Conservation (phyloP, 2,888 invertebrate genomes). For the Agriotes lineatus region DNA sequence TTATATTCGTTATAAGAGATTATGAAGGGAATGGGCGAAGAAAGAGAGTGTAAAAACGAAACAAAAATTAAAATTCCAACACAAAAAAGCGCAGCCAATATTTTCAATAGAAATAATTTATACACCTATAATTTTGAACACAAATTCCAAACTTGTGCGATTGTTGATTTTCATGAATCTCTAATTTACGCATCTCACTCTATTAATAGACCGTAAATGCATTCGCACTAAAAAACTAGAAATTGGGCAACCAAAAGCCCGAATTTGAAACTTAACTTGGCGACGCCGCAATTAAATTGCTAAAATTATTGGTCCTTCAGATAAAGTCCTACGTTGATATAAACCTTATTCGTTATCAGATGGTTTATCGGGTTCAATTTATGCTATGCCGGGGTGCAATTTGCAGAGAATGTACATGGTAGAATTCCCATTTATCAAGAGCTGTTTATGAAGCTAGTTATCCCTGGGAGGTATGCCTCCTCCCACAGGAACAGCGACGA, state of each 20-base stretch:
- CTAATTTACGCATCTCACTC: too few species aligned
- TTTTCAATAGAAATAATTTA: too few species aligned
- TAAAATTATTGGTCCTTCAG: background rate
- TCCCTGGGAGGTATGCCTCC: constrained; percentile 56
- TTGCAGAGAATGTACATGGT: constrained; percentile 65
- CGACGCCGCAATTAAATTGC: background rate
- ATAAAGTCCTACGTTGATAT: constrained; percentile 28
- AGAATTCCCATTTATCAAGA: constrained; percentile 65
- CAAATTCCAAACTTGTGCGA: too few species aligned
- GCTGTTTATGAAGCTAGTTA: constrained; percentile 66
- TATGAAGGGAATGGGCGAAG: too few species aligned
- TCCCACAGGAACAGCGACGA: constrained; percentile 47
- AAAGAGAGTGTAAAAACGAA: too few species aligned
- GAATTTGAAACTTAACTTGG: background rate
- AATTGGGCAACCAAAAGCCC: background rate
- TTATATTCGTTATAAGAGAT: too few species aligned
- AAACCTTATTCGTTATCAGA: constrained; percentile 42
- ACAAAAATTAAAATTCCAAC: too few species aligned
- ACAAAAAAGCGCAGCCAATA: too few species aligned
- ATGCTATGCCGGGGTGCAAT: constrained; percentile 65
- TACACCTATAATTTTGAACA: too few species aligned
- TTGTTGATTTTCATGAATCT: too few species aligned
- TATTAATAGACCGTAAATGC: background rate
- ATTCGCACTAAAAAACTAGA: background rate
- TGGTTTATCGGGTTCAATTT: constrained; percentile 65